These are phyloP conservation scores for Trigoniulus corallinus DNA, from an alignment of 1,140 invertebrate species.

Conservation along the genomic window DNA sequence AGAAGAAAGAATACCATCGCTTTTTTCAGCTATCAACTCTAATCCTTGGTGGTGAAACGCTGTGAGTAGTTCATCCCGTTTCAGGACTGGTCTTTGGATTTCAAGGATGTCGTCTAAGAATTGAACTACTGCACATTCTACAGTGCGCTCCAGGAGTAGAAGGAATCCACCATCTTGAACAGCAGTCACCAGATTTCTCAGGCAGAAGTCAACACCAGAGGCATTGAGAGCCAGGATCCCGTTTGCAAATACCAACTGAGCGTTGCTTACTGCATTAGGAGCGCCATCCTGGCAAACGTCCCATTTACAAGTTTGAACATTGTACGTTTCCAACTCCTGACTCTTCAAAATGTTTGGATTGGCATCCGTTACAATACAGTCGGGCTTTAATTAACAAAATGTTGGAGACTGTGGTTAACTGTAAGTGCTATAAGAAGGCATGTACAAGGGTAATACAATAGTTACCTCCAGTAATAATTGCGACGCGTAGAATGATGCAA, in stretches of 20 bases:
- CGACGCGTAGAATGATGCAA: not conserved
- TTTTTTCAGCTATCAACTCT: conserved; percentile 28
- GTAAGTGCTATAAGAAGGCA: too few species aligned
- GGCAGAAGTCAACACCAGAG: not conserved
- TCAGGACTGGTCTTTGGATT: not conserved
- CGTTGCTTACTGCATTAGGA: conserved; percentile 11
- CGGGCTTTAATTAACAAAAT: too few species aligned
- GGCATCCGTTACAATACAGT: conserved; percentile 6
- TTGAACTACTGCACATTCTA: conserved; percentile 25
- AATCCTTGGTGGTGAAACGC: conserved; percentile 27
- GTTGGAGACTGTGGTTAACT: too few species aligned
- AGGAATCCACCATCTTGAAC: conserved; percentile 54
- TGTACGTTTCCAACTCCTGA: conserved; percentile 18
- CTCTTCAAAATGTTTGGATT: conserved; percentile 18
- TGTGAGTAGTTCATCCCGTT: conserved; percentile 6
- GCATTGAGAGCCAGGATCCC: conserved; percentile 14
- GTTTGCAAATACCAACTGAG: conserved; percentile 23
- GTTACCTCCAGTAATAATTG: too few species aligned
- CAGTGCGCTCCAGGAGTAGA: conserved; percentile 50
- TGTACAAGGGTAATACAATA: too few species aligned
- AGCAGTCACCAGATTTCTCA: conserved; percentile 36
- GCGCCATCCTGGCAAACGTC: conserved; percentile 16
- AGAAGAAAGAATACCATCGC: conserved; percentile 7
- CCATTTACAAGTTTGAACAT: conserved; percentile 20
- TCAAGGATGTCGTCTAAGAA: conserved; percentile 11